phyloP scores from a whole-genome alignment of 2,797 vertebrate species.

The Petrocephalus sullivani region DNA sequence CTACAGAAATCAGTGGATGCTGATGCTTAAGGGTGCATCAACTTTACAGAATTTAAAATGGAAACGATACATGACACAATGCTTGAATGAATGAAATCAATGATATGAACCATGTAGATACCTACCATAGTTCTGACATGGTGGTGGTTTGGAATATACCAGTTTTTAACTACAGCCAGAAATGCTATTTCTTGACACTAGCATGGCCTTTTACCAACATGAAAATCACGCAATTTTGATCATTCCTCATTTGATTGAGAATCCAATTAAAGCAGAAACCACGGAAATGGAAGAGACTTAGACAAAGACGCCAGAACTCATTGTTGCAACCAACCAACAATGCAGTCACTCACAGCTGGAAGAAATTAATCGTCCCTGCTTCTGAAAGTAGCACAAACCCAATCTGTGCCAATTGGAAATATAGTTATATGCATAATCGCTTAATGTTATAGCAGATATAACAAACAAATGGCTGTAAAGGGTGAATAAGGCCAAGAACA shows the following conservation, averaged over 20 bases:
- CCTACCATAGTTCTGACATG: neutral
- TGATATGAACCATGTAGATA: neutral
- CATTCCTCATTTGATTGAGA: neutral
- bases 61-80: neutral
- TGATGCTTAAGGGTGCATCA: neutral
- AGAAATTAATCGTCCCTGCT: neutral
- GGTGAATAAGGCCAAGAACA: neutral
- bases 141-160: neutral
- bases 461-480: neutral
- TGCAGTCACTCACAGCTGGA: neutral
- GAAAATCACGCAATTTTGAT: neutral
- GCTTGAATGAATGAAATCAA: neutral
- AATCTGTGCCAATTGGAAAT: neutral
- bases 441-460: neutral
- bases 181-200: neutral
- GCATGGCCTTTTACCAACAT: neutral
- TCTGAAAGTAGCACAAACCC: neutral
- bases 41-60: neutral
- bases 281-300: neutral
- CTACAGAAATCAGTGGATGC: neutral
- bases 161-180: neutral
- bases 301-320: neutral
- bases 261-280: neutral
- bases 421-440: neutral
- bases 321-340: neutral